Conservation (phyloP, 2,113 vertebrate genomes). For the Tyto alba region DNA sequence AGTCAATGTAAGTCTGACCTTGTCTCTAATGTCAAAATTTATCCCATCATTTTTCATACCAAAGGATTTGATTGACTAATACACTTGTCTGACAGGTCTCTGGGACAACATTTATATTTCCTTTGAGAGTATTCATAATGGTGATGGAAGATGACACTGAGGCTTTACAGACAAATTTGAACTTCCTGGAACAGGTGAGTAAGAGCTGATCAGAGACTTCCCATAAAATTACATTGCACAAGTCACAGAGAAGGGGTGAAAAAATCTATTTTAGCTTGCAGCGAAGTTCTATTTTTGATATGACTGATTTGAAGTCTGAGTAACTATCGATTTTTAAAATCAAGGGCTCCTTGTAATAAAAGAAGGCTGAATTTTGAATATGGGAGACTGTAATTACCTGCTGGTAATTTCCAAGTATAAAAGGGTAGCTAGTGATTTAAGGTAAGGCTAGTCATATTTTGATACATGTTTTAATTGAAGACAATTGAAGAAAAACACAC, state of each 20-base stretch:
- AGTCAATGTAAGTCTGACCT: neutral
- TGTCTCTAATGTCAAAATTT: neutral
- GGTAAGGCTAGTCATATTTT: neutral
- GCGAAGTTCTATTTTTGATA: neutral
- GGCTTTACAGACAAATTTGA: neutral
- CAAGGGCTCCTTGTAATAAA: neutral
- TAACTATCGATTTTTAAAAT: neutral
- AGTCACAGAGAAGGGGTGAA: neutral
- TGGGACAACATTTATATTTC: neutral
- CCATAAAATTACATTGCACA: neutral
- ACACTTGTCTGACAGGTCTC: neutral
- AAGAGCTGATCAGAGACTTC: neutral
- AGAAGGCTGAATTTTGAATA: neutral
- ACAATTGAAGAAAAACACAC: neutral
- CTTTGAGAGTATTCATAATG: neutral
- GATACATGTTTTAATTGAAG: neutral
- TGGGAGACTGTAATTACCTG: neutral
- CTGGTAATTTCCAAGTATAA: neutral
- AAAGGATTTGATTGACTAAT: conserved; percentile 20
- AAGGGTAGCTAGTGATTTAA: neutral
- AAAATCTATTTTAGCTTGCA: neutral
- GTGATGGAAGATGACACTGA: conserved; percentile 17
- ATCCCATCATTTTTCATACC: neutral
- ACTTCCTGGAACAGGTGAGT: conserved; percentile 11
- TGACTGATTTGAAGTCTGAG: neutral